Percentiles rank a stretch among this genome's conserved stretches.
Conservation (phyloP, 2,113 vertebrate genomes). For the Apistogramma diplotaenia region DNA sequence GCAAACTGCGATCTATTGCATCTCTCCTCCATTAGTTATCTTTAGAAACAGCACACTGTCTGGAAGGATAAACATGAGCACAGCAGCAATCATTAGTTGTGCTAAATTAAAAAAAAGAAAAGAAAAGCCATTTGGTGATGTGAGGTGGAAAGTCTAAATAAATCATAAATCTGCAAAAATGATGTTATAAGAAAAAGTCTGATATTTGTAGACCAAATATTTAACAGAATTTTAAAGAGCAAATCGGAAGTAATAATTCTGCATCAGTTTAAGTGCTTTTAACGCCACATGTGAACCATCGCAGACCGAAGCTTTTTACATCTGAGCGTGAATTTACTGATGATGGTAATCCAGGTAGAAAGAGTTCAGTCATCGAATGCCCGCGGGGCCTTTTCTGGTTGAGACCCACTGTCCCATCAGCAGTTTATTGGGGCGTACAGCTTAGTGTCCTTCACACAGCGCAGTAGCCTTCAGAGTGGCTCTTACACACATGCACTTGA, state of each 20-base stretch:
- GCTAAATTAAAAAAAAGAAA: neutral
- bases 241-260: neutral
- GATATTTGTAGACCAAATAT: neutral
- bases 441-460: slow-evolving; percentile 1
- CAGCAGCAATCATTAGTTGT: neutral
- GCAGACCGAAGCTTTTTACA: neutral
- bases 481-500: neutral
- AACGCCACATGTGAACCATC: neutral
- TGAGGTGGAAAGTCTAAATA: neutral
- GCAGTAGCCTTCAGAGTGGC: neutral
- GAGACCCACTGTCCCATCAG: slow-evolving; percentile 20
- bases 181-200: neutral
- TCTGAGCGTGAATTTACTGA: neutral
- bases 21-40: neutral
- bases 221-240: neutral
- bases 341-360: neutral
- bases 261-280: neutral
- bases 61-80: neutral
- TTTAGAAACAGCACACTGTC: neutral
- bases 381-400: neutral
- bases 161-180: neutral
- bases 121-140: neutral
- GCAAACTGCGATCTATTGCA: neutral
- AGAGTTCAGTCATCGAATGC: slow-evolving; percentile 9
- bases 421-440: slow-evolving; percentile 12